Percentiles rank a stretch among this genome's conserved stretches.
Conservation (phyloP, 2,113 vertebrate genomes). For the Heterocephalus glaber region DNA sequence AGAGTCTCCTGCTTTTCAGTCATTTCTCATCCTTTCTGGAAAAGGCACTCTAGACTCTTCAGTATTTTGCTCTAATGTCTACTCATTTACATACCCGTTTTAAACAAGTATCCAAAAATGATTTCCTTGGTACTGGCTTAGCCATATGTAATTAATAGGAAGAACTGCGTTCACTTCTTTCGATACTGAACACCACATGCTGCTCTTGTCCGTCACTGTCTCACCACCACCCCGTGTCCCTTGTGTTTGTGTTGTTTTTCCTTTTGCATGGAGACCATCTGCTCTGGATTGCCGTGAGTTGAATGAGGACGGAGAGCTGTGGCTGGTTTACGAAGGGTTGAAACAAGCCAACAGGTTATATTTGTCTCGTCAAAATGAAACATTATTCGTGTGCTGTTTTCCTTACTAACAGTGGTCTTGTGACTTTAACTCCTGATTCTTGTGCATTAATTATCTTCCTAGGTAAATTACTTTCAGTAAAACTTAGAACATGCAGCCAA, state of each 20-base stretch:
- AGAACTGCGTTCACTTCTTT: background rate
- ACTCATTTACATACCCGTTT: background rate
- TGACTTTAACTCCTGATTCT: conserved; percentile 81
- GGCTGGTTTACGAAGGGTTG: conserved; percentile 99
- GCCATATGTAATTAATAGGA: conserved; percentile 58
- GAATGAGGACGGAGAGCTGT: conserved; percentile 99
- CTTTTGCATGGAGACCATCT: conserved; percentile 90
- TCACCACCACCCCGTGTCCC: conserved; percentile 81
- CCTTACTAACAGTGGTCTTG: conserved; percentile 80
- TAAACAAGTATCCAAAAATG: conserved; percentile 10
- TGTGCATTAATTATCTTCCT: conserved; percentile 60
- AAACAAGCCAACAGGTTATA: conserved; percentile 99
- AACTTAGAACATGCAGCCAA: background rate
- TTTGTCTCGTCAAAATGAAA: conserved; percentile 82
- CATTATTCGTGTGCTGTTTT: conserved; percentile 79
- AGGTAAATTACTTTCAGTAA: conserved; percentile 7
- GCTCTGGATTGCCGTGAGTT: conserved; percentile 94
- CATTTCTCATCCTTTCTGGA: conserved; percentile 29
- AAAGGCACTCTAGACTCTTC: conserved; percentile 15
- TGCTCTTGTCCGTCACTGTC: conserved; percentile 73
- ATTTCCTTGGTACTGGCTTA: conserved; percentile 47
- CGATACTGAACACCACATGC: conserved; percentile 58
- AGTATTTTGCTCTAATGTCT: conserved; percentile 51
- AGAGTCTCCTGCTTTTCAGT: conserved; percentile 19
- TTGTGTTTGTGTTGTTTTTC: conserved; percentile 86